Conservation (phyloP, 2,888 invertebrate species). For the Cantharis rufa region DNA sequence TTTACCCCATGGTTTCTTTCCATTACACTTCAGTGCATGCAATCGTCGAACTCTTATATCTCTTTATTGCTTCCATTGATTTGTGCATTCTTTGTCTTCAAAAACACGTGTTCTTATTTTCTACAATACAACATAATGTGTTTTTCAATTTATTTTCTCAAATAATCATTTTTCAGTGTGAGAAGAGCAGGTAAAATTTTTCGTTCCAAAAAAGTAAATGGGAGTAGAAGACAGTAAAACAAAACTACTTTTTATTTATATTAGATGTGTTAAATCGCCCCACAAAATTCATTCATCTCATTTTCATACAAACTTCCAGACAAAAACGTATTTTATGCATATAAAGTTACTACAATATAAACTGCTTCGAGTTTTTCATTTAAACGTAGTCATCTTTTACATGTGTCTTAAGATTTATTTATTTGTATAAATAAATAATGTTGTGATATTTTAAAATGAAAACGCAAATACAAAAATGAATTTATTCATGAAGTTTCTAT, state of each 20-base stretch:
- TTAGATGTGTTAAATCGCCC: background rate
- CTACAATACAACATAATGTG: background rate
- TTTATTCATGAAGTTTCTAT: background rate
- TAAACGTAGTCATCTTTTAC: slow-evolving; percentile 13
- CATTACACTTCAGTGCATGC: background rate
- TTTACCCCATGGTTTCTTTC: background rate
- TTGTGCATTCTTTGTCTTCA: background rate
- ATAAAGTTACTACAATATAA: slow-evolving; percentile 11
- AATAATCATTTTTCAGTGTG: background rate
- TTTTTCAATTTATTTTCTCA: background rate
- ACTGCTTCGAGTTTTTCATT: slow-evolving; percentile 9
- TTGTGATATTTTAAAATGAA: background rate
- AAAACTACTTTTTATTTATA: background rate
- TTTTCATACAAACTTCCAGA: slow-evolving; percentile 11
- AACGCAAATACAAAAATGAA: background rate
- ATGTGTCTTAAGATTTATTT: slow-evolving; percentile 11
- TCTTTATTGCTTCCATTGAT: background rate
- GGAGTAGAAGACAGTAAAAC: background rate
- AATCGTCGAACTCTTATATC: background rate
- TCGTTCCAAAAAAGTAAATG: background rate
- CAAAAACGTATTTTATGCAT: slow-evolving; percentile 9
- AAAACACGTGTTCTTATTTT: background rate
- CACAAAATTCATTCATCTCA: slow-evolving; percentile 3
- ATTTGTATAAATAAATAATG: slow-evolving; percentile 10
- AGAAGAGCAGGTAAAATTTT: background rate